Conservation (phyloP, 2,888 invertebrate species). For the Mimachlamys varia region DNA sequence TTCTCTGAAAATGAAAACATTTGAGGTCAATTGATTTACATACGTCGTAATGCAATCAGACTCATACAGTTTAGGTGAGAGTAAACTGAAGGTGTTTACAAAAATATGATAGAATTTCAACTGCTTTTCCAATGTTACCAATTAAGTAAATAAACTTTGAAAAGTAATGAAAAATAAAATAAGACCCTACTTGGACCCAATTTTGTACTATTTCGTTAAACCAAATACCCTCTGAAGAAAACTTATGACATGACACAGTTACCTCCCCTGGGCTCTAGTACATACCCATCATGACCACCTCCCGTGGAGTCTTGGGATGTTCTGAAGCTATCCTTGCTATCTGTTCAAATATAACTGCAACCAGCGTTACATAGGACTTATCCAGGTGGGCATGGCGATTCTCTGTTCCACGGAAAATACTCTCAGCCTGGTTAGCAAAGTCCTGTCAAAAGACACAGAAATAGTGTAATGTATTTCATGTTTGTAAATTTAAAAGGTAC, state of each 20-base stretch:
- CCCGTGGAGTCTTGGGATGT: conserved; percentile 95
- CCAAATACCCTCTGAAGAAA: background rate
- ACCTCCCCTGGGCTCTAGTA: background rate
- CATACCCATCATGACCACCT: conserved; percentile 93
- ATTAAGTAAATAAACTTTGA: no score
- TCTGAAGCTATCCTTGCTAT: conserved; percentile 90
- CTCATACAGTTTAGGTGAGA: no score
- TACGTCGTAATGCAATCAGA: no score
- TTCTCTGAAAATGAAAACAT: conserved; percentile 87
- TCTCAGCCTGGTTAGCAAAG: conserved; percentile 93
- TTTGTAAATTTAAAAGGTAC: no score
- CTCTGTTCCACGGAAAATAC: conserved; percentile 92
- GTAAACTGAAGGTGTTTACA: no score
- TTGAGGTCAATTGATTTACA: background rate
- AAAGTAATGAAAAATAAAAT: no score
- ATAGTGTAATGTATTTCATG: background rate
- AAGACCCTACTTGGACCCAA: no score
- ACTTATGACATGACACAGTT: background rate
- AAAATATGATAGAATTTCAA: no score
- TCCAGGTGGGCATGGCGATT: conserved; percentile 83
- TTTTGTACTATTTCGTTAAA: no score
- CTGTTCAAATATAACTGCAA: conserved; percentile 92
- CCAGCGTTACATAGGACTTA: conserved; percentile 81
- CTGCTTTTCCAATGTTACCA: no score
- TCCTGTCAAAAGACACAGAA: conserved; percentile 81